Evolutionary conservation across 2,888 invertebrate genomes (phyloP).

Genomic region (Pardosa pseudoannulata): DNA sequence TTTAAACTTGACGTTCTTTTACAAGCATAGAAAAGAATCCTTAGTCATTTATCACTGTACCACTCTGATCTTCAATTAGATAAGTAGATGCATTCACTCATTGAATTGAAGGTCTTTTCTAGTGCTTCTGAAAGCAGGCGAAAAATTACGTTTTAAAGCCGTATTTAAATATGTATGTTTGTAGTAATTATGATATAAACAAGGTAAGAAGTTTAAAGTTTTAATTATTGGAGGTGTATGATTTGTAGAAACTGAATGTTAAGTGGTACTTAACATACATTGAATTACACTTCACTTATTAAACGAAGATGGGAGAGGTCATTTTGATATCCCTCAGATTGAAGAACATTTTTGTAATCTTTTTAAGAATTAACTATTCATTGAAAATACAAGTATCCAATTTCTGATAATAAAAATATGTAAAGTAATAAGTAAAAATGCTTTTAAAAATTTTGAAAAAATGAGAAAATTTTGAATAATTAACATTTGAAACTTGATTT

Average conservation of each 20-base stretch:
- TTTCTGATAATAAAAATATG: no score
- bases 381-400: no score
- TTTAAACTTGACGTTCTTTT: background rate
- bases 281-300: background rate
- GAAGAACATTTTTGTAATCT: no score
- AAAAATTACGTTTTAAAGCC: background rate
- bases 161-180: background rate
- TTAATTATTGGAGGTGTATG: background rate
- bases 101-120: background rate
- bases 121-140: background rate
- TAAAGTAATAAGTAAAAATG: no score
- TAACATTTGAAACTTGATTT: no score
- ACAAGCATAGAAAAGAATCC: background rate
- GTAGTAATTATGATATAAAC: background rate
- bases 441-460: no score
- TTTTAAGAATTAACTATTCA: no score
- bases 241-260: background rate
- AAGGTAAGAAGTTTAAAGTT: background rate
- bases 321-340: no score
- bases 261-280: background rate
- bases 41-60: background rate
- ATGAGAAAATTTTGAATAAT: no score
- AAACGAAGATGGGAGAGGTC: no score
- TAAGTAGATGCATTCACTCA: background rate
- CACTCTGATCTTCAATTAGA: background rate